These are phyloP conservation scores for Caenorhabditis sp. DNA, from an alignment of 2,888 invertebrate genomes.

Conservation along the genomic window DNA sequence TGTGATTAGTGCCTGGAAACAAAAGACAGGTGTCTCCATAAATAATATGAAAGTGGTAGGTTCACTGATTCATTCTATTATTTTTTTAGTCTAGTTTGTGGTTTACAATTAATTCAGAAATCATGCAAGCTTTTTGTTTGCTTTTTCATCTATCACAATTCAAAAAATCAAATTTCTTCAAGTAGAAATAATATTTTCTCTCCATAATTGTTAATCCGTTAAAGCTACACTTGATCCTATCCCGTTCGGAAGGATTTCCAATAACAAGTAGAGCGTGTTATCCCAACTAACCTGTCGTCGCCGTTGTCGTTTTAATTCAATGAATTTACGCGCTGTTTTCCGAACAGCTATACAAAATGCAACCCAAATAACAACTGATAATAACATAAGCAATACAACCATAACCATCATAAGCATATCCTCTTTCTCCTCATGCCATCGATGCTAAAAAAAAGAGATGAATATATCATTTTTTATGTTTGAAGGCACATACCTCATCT, in stretches of 20 bases:
- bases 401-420: slow-evolving; percentile 50
- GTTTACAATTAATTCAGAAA: no score
- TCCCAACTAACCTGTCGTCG: slow-evolving; percentile 48
- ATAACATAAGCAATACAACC: slow-evolving; percentile 53
- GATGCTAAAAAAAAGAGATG: slow-evolving; percentile 17
- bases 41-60: no score
- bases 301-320: slow-evolving; percentile 56
- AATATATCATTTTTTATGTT: background rate
- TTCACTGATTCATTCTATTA: no score
- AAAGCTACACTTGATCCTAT: background rate
- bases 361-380: slow-evolving; percentile 62
- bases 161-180: no score
- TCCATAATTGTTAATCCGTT: no score
- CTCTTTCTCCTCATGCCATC: slow-evolving; percentile 39
- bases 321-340: slow-evolving; percentile 51
- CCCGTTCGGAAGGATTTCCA: background rate
- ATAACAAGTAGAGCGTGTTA: background rate
- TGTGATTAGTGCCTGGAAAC: slow-evolving; percentile 43
- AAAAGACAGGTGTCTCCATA: background rate
- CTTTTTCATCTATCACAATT: no score
- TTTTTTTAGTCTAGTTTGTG: no score
- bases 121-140: no score
- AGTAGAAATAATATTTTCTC: no score
- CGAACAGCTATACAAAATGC: slow-evolving; percentile 60
- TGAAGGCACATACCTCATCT: slow-evolving; percentile 17